phyloP scores from a whole-genome alignment of 2,113 vertebrate genomes.

The crab-eating macaque (Macaca fascicularis) region DNA sequence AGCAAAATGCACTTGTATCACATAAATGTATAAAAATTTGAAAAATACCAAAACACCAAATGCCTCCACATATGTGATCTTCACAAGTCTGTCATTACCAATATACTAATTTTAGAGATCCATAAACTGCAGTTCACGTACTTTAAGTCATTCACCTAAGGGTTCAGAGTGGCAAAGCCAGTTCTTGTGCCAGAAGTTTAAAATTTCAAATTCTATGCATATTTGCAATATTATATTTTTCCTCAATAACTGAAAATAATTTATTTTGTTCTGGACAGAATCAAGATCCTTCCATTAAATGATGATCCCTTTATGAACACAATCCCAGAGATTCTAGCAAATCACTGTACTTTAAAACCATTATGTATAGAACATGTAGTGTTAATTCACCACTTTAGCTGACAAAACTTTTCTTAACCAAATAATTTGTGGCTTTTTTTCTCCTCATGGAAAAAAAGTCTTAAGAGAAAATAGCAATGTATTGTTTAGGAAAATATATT shows the following conservation, averaged over 20 bases:
- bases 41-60: background rate
- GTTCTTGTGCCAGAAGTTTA: background rate
- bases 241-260: background rate
- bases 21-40: too few species aligned
- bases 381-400: constrained; percentile 14
- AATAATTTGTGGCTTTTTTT: background rate
- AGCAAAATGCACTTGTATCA: too few species aligned
- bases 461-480: background rate
- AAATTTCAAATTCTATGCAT: background rate
- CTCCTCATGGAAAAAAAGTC: background rate
- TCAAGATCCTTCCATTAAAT: background rate
- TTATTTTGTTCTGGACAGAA: background rate
- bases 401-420: constrained; percentile 38
- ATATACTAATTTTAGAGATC: background rate
- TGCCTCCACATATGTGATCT: background rate
- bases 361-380: background rate
- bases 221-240: background rate
- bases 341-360: background rate
- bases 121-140: background rate
- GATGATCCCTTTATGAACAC: background rate
- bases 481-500: background rate
- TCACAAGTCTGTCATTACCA: background rate
- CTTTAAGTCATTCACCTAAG: background rate
- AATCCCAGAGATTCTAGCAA: background rate
- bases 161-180: background rate